Base-by-base conservation (phyloP, 64 coral and sea anemone genomes). In the Porites australiensis region DNA sequence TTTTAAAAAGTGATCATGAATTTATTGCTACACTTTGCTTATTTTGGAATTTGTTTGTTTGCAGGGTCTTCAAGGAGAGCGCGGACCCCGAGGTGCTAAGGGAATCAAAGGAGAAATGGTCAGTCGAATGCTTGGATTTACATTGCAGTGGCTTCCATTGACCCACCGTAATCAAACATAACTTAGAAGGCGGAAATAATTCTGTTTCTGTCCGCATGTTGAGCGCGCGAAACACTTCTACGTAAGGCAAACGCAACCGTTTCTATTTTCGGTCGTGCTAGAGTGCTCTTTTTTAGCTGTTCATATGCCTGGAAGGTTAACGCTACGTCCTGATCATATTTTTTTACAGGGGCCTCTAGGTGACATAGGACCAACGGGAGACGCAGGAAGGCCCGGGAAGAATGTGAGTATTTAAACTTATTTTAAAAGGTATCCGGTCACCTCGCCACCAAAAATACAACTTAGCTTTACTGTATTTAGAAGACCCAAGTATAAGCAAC, bases 371-470 rank as follows among this genome's bases (percentile, higher is more conserved):
- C 79, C 79, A 5, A 82, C 79, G 15, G 79, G 79, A 49, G 79
- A 82, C 11, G 59, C 79, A 43, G 79, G 79, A n/a, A 82, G 79
- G 43, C 79, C 60, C 65, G 79, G 79, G 6, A 82, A 65, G 37
- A 60, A 82, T 15, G 79, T 82, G 16, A 64, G 79, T 82, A 65
- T 64, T 80, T 14, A 5, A 50, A 49, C 44, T 57, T 57, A 3
- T 1, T 70, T 70, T 70, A n/a, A 23, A 70, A 1, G 7, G 12
- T 57, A 70, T 19, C 23, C 8, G 18, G 66, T 70, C 22, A 70
- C 66, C 9, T 70, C 8, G 66, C n/a, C 19, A 70, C 66, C 23
- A 70, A 3, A 3, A 70, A 23, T 0, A 7, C 66, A n/a, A 70
- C 66, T 37, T 37, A 37, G 27, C 27, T 37, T 37, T 37, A 1